phyloP scores from a whole-genome alignment of 1,140 invertebrate genomes.

The Drosophila varians region DNA sequence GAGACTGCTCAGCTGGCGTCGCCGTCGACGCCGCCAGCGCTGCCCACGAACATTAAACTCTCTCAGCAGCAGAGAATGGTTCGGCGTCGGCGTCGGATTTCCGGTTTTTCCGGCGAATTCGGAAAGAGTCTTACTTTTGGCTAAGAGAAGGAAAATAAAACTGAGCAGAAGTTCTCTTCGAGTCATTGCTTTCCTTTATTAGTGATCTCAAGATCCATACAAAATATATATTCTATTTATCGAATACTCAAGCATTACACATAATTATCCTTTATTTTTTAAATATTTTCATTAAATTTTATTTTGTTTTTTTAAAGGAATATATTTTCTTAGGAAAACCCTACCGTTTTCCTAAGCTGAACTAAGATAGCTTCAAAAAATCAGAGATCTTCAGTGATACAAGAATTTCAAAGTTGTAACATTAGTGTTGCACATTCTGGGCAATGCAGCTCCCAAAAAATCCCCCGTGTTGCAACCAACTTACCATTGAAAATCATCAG shows the following conservation, averaged over 20 bases:
- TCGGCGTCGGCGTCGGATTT: conserved; percentile 33
- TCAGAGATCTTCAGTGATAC: no score
- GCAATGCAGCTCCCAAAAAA: not conserved
- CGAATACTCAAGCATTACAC: no score
- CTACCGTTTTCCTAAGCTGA: no score
- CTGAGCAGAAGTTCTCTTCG: not conserved
- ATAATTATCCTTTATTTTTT: no score
- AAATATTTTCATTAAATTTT: no score
- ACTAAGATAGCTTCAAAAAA: no score
- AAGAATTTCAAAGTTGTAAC: no score
- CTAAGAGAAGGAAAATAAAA: conserved; percentile 5
- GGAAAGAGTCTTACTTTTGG: not conserved
- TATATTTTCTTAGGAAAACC: no score
- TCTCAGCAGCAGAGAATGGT: conserved; percentile 3
- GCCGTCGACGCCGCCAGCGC: conserved; percentile 16
- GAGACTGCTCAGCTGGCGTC: conserved; percentile 45
- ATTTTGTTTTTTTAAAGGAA: no score
- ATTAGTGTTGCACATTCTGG: not conserved
- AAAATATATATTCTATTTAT: no score
- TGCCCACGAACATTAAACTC: not conserved
- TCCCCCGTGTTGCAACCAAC: not conserved
- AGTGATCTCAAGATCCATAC: not conserved
- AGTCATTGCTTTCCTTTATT: not conserved
- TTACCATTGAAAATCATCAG: not conserved
- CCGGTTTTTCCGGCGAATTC: conserved; percentile 67